These are phyloP conservation scores for Tuta absoluta DNA, from an alignment of 2,888 invertebrate genomes.

Conservation along the genomic window DNA sequence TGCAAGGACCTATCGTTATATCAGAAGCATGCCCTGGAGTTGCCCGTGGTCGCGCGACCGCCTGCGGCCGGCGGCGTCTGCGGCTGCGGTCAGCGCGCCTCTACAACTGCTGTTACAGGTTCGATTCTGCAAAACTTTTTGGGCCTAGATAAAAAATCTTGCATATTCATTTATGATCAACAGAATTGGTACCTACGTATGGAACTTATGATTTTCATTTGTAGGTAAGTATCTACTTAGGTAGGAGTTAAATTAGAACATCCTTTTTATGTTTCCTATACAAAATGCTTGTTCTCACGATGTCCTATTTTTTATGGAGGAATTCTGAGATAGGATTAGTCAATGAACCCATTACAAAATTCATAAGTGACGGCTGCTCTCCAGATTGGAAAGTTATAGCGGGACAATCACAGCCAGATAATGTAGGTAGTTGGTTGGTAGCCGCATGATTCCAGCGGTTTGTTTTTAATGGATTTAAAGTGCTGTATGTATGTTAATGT, in stretches of 20 bases:
- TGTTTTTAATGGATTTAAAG: conserved; percentile 71
- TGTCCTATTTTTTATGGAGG: conserved; percentile 43
- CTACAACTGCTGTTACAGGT: conserved; percentile 65
- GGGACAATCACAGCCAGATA: conserved; percentile 56
- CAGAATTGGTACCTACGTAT: no score
- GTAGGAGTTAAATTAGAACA: no score
- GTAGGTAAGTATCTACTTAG: no score
- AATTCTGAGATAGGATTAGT: conserved; percentile 49
- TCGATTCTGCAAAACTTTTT: conserved; percentile 42
- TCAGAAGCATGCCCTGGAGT: conserved; percentile 67
- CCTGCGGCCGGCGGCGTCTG: conserved; percentile 47
- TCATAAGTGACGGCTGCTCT: conserved; percentile 48
- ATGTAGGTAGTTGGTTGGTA: conserved; percentile 53
- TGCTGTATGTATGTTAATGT: conserved; percentile 65
- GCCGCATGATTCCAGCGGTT: conserved; percentile 60
- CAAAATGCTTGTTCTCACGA: background rate
- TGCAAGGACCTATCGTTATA: conserved; percentile 47
- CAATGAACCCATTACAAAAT: conserved; percentile 58
- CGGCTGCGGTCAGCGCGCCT: conserved; percentile 62
- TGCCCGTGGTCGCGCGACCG: conserved; percentile 74
- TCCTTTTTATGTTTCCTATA: background rate
- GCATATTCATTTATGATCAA: background rate
- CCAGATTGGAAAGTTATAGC: conserved; percentile 55
- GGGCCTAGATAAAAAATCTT: background rate
- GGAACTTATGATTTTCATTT: no score